These are phyloP conservation scores for Zaprionus nigranus DNA, from an alignment of 1,140 invertebrate genomes.

Conservation along the genomic window DNA sequence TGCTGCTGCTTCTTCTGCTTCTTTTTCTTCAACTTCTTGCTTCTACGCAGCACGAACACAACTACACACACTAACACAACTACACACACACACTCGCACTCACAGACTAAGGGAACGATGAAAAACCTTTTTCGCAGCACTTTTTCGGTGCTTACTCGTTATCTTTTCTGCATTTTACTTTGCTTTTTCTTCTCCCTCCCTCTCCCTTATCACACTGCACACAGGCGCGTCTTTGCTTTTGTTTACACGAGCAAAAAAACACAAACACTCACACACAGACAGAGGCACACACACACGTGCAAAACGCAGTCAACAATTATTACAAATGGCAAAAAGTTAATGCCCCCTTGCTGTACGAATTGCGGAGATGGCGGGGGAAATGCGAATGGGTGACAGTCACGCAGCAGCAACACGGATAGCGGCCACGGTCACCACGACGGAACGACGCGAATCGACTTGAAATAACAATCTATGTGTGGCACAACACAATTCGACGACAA, in stretches of 20 bases:
- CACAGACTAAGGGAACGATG: not conserved
- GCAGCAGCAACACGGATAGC: constrained; percentile 1
- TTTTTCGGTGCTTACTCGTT: constrained; percentile 2
- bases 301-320: constrained; percentile 6
- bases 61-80: not conserved
- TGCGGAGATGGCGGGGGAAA: not conserved
- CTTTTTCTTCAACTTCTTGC: not conserved
- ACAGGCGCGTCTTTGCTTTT: not conserved
- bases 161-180: constrained; percentile 3
- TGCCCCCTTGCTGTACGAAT: not conserved
- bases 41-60: constrained; percentile 4
- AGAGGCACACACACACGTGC: not conserved
- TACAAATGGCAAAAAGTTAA: constrained; percentile 1
- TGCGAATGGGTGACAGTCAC: not conserved
- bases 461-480: not conserved
- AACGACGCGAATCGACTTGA: constrained; percentile 3
- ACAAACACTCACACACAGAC: not conserved
- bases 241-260: not conserved
- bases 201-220: not conserved
- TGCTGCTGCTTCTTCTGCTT: not conserved
- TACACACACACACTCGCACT: not conserved
- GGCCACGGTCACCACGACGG: constrained; percentile 3
- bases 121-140: constrained; percentile 5
- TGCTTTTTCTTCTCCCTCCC: not conserved
- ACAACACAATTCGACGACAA: not conserved